Base-by-base conservation (phyloP, 2,888 invertebrate genomes). In the Lissocephala sabroskyi region DNA sequence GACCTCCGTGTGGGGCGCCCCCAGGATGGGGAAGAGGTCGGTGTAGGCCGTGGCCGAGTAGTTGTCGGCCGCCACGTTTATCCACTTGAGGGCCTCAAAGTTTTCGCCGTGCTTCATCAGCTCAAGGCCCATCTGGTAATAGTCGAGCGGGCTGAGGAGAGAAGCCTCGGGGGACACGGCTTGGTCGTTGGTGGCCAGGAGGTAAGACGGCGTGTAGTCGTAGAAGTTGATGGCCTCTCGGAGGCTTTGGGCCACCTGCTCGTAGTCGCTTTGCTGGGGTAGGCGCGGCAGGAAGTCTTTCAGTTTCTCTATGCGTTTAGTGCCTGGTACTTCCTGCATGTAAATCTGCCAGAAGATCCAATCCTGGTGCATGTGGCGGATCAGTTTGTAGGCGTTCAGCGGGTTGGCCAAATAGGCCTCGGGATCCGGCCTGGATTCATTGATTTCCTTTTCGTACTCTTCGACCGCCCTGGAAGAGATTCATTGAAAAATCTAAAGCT, bases 281-380 rank as follows among this genome's bases (percentile, higher is more conserved):
- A 32, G 1, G 1, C 40, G 30, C 7, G 30, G 13, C 4, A 65
- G 6, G 0, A 71, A 16, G 0, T 26, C 32, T 17, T 44, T 14
- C 1, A 66, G 36, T 14, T 52, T 36, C 16, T 30, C 14, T 1
- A 51, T 33, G 11, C 50, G 41, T 0, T 45, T 36, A 0, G 9
- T 4, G 1, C 52, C 66, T 16, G 47, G 39, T 9, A 10, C n/a
- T 2, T 45, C 4, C 7, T 37, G 23, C 65, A 68, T 59, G 16
- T 45, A 45, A 1, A 39, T 10, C 11, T 57, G 59, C 70, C 59
- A 70, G 1, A 42, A n/a, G 3, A 33, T 11, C 67, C 70, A 70
- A 11, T 67, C 66, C 39, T 51, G 50, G 10, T 54, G 66, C 54
- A 70, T 53, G 33, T 64, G 67, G 0, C 56, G 56, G 5, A 59